Base-by-base conservation (phyloP, 2,888 invertebrate species). In the Alloscopus bannaensis region DNA sequence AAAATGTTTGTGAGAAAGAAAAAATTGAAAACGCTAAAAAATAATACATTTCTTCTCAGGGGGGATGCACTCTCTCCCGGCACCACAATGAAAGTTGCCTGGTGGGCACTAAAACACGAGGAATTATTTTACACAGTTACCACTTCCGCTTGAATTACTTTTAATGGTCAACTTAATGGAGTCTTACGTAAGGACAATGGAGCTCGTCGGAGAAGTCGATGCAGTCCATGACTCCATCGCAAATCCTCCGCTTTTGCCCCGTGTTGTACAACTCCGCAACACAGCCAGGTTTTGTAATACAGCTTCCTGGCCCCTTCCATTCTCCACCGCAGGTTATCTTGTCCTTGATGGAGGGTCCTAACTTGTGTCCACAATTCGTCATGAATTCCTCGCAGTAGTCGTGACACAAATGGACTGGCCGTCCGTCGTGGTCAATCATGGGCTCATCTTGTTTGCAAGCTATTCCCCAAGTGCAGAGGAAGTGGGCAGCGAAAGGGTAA, bases 191-290 rank as follows among this genome's bases (percentile, higher is more conserved):
- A 40, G 93, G 90, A 87, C 96, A 96, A 55, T 87, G 86, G 77
- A 91, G 92, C 88, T 96, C 96, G 65, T 82, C 82, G 2, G 72
- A 77, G 36, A 82, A 82, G 40, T 82, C 79, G 11, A 71, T 66
- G 31, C 96, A 96, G 88, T 96, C 96, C 16, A 94, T 92, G 36
- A 94, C 91, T 18, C 96, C 96, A 88, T 96, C 96, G 87, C 96
- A 96, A 40, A 95, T 90, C 60, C 95, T 91, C 0, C 93, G 91
- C 0, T 94, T 93, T 80, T 94, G 89, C 0, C 94, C 95, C 84
- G 92, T 91, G 29, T 91, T 91, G 86, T 94, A 93, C 70, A 96
- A 90, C 66, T 93, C 92, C 60, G 91, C 91, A 1, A 92, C 92
- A 87, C 96, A 96, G 80, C 93, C 94, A 86, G 95, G 94, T 88